A percentile compares a stretch with the other conserved stretches of the same genome.
Conservation (phyloP, 2,888 invertebrate species). For the Atrina japonica region DNA sequence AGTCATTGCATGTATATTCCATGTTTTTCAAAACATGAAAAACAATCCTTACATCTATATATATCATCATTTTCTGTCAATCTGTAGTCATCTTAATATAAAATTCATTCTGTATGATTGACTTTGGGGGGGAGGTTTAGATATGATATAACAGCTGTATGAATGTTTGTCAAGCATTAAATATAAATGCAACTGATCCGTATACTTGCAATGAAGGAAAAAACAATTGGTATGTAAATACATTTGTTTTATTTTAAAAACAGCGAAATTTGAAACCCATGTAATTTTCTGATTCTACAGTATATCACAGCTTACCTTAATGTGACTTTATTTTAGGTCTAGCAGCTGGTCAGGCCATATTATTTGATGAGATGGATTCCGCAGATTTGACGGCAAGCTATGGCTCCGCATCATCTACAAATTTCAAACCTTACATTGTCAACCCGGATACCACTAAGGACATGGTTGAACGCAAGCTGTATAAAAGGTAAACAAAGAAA, state of each 20-base stretch:
- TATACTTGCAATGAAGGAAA: too few species aligned
- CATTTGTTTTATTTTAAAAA: too few species aligned
- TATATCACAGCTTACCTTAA: too few species aligned
- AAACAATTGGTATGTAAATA: not conserved
- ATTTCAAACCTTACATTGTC: constrained; percentile 59
- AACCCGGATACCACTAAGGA: constrained; percentile 53
- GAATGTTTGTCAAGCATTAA: too few species aligned
- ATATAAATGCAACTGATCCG: too few species aligned
- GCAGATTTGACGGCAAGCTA: constrained; percentile 50
- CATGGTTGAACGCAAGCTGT: constrained; percentile 53
- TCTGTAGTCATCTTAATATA: too few species aligned
- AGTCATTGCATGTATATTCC: too few species aligned
- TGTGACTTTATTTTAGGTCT: constrained; percentile 60
- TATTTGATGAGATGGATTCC: constrained; percentile 46
- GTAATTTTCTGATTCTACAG: not conserved
- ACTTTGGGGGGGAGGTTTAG: not conserved
- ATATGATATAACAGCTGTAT: not conserved
- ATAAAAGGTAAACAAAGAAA: constrained; percentile 45
- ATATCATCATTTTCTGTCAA: too few species aligned
- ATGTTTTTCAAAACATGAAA: too few species aligned
- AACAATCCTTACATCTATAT: too few species aligned
- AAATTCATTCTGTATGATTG: too few species aligned
- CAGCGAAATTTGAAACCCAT: too few species aligned
- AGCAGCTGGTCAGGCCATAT: constrained; percentile 52
- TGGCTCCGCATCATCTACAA: constrained; percentile 58